These are phyloP conservation scores for Trachops cirrhosus DNA, from an alignment of 2,797 vertebrate species.

Conservation along the genomic window DNA sequence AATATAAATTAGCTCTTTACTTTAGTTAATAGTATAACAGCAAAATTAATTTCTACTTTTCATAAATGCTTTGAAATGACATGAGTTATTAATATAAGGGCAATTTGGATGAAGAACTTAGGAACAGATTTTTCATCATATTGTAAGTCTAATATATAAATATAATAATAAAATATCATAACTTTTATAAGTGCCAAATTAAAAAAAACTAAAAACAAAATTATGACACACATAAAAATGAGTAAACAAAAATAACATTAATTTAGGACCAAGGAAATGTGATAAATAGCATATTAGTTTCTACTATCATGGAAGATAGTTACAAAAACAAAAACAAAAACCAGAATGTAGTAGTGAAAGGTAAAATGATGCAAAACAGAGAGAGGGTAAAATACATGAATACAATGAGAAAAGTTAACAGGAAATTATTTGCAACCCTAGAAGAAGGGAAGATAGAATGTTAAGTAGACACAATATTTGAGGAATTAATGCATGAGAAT, in stretches of 20 bases:
- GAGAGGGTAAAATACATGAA: neutral
- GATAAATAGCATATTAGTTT: neutral
- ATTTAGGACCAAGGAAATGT: neutral
- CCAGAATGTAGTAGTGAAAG: neutral
- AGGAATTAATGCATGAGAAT: neutral
- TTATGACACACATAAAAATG: neutral
- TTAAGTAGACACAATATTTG: neutral
- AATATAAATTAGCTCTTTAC: neutral
- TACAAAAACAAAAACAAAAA: neutral
- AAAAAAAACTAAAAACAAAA: neutral
- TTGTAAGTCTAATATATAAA: neutral
- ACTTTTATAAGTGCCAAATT: neutral
- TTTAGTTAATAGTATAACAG: neutral
- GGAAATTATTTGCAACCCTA: neutral
- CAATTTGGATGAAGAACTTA: neutral
- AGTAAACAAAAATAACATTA: neutral
- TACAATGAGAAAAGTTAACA: neutral
- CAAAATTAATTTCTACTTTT: neutral
- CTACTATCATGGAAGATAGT: neutral
- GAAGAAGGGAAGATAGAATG: neutral
- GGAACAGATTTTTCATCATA: neutral
- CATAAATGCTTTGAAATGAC: neutral
- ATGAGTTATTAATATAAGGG: neutral
- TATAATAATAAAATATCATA: neutral
- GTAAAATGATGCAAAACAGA: neutral